A percentile compares a stretch with the other conserved stretches of the same genome.
Evolutionary conservation across 2,797 vertebrate species (phyloP).

Genomic region (Choloepus didactylus): DNA sequence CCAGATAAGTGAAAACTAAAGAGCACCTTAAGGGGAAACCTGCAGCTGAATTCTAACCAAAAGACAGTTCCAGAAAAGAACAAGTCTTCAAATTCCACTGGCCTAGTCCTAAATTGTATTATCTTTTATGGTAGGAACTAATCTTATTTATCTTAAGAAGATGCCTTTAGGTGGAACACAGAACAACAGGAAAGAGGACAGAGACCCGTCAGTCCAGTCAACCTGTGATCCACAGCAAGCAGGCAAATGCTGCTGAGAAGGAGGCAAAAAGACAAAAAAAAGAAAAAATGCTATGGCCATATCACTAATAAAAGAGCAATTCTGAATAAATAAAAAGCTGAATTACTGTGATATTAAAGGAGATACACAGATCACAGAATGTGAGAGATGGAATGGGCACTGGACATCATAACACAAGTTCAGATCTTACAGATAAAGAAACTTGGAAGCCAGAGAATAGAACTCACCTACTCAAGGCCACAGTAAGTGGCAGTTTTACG

Average conservation of each 20-base stretch:
- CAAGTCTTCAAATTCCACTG: not conserved
- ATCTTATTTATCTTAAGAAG: not conserved
- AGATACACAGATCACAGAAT: not conserved
- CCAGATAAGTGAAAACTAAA: not conserved
- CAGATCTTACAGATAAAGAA: constrained; percentile 30
- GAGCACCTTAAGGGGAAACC: not conserved
- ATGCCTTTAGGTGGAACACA: not conserved
- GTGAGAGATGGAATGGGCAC: not conserved
- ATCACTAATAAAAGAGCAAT: not conserved
- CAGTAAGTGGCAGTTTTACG: not conserved
- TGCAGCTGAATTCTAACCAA: not conserved
- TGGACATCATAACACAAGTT: not conserved
- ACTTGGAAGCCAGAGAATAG: not conserved
- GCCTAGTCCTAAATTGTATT: not conserved
- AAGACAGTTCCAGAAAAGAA: not conserved
- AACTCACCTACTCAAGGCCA: not conserved
- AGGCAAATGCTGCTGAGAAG: not conserved
- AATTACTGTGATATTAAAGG: not conserved
- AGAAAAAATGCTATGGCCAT: not conserved
- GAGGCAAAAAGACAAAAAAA: not conserved
- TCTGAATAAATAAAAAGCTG: not conserved
- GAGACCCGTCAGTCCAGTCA: not conserved
- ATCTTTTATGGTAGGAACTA: not conserved
- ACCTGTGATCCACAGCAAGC: not conserved
- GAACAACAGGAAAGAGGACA: not conserved